Percentiles rank a stretch among this genome's conserved stretches.
Evolutionary conservation across 2,113 vertebrate genomes (phyloP).

Genomic region (Peucedramus taeniatus): DNA sequence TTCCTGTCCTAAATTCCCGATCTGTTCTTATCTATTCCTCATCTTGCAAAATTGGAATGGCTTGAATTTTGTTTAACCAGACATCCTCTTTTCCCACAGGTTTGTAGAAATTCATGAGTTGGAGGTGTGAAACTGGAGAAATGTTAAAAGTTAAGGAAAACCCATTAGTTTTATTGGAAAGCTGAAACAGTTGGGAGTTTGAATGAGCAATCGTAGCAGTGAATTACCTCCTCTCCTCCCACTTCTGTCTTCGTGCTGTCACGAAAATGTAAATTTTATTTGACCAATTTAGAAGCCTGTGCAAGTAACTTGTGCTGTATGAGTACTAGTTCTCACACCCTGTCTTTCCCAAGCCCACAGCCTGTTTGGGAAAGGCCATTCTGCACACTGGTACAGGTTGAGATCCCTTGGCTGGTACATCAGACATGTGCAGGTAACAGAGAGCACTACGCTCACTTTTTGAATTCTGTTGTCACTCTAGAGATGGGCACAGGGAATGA

Average conservation of each 20-base stretch:
- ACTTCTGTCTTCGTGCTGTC: neutral
- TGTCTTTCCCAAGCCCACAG: neutral
- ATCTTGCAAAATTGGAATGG: neutral
- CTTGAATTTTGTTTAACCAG: neutral
- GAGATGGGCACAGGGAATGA: fast-evolving
- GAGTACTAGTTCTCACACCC: neutral
- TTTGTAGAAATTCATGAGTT: neutral
- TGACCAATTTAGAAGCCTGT: neutral
- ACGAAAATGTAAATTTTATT: neutral
- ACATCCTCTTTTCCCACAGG: neutral
- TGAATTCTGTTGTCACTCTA: neutral
- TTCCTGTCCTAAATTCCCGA: neutral
- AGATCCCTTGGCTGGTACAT: neutral
- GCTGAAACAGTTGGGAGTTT: neutral
- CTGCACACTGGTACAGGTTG: neutral
- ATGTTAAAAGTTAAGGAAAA: neutral
- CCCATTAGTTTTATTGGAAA: neutral
- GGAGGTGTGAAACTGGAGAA: neutral
- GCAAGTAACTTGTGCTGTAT: neutral
- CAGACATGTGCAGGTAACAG: neutral
- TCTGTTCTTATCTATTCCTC: neutral
- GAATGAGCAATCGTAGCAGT: neutral
- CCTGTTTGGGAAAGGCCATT: neutral
- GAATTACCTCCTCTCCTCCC: neutral
- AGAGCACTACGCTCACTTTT: fast-evolving